Base-by-base conservation (phyloP, 30 jellyfish, hydroid and myxozoan species). In the Turritopsis dohrnii region DNA sequence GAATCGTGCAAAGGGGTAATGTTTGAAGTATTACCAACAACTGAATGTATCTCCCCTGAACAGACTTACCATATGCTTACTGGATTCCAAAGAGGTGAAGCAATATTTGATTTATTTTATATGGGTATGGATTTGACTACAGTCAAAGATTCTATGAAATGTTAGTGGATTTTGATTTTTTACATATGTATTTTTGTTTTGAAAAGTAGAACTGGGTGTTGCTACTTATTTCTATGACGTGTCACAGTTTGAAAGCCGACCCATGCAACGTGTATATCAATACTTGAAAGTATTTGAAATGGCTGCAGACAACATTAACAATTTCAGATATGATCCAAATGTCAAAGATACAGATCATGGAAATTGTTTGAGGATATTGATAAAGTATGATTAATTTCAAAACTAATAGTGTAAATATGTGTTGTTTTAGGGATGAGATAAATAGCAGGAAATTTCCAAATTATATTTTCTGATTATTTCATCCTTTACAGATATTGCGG, bases 401-500 rank as follows among this genome's bases (percentile, higher is more conserved):
- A n/a, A 41, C 60, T 41, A 41, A 41, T n/a, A n/a, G 13, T 41
- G 5, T 41, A 5, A 41, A 41, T 3, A 41, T 41, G 60, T 41
- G 5, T 41, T 13, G 5, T 41, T 41, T 13, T 41, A 41, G 13
- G 60, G 5, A 41, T 41, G 60, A 3, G 60, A n/a, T n/a, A n/a
- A n/a, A n/a, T n/a, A n/a, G n/a, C n/a, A n/a, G n/a, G n/a, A n/a
- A n/a, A n/a, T n/a, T n/a, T n/a, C n/a, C n/a, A n/a, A n/a, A n/a
- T n/a, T n/a, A n/a, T n/a, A n/a, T n/a, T 41, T 41, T 41, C 9
- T 41, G 5, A 3, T 13, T 41, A 41, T 41, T 41, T 41, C 13
- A 41, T 41, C 60, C 13, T 41, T 41, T 72, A 9, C 29, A 88
- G 90, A 52, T 75, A 75, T 27, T 88, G 96, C 76, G 88, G 88